A percentile compares a stretch with the other conserved stretches of the same genome.
Evolutionary conservation across 2,888 invertebrate species (phyloP).

Genomic region (Platypus cylindrus): DNA sequence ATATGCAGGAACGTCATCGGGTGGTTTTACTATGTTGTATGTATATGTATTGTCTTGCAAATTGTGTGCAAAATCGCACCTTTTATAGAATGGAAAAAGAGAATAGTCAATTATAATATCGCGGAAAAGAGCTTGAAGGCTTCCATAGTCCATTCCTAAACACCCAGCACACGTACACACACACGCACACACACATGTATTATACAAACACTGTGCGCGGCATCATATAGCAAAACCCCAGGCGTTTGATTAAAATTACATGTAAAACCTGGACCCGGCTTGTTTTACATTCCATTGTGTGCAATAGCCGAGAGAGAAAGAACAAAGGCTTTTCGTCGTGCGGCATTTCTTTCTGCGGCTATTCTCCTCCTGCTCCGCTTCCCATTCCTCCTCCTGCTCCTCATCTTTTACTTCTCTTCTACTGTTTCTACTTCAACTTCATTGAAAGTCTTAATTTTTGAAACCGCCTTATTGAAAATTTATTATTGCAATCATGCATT

Average conservation of each 20-base stretch:
- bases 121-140: too few species aligned
- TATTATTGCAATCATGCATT: constrained; percentile 28
- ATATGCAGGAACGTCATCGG: too few species aligned
- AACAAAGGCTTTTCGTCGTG: constrained; percentile 37
- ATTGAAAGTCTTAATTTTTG: constrained; percentile 33
- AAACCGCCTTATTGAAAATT: constrained; percentile 28
- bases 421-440: too few species aligned
- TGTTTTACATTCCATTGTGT: constrained; percentile 39
- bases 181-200: background rate
- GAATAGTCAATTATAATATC: constrained; percentile 35
- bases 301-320: too few species aligned
- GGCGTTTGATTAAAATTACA: constrained; percentile 38
- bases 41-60: constrained; percentile 32
- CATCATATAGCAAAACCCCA: too few species aligned
- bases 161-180: background rate
- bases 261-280: constrained; percentile 35
- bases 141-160: too few species aligned
- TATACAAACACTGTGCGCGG: background rate
- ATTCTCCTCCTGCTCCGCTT: constrained; percentile 34
- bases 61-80: constrained; percentile 36
- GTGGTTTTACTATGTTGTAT: too few species aligned
- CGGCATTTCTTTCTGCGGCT: too few species aligned
- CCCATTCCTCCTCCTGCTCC: constrained; percentile 14
- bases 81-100: too few species aligned
- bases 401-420: constrained; percentile 9